phyloP scores from a whole-genome alignment of 2,797 vertebrate species.

The Alca torda region DNA sequence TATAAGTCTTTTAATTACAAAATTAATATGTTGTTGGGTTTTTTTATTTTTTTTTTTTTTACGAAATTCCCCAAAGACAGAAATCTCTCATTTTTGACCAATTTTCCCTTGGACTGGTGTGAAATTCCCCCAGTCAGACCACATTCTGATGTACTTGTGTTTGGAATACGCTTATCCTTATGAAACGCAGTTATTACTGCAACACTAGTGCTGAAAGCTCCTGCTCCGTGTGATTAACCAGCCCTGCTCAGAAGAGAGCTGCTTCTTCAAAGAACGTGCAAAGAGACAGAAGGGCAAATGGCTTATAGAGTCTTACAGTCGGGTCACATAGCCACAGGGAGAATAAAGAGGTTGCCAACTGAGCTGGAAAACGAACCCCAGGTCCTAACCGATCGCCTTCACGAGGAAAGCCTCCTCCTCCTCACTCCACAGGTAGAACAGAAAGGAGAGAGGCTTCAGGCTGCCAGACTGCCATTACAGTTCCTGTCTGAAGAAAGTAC shows the following conservation, averaged over 20 bases:
- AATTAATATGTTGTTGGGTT: too few species aligned
- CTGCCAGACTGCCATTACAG: neutral
- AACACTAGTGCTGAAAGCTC: neutral
- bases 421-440: neutral
- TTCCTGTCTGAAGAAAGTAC: neutral
- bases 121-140: neutral
- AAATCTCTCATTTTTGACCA: neutral
- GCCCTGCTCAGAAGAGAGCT: neutral
- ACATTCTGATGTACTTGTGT: neutral
- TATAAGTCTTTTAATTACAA: neutral
- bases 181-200: neutral
- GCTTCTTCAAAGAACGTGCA: neutral
- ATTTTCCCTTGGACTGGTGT: neutral
- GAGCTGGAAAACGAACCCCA: neutral
- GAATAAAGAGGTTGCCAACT: neutral
- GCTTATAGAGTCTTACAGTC: neutral
- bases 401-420: neutral
- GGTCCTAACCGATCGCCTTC: neutral
- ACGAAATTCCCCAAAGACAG: neutral
- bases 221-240: neutral
- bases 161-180: neutral
- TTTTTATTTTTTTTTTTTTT: neutral
- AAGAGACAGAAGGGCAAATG: neutral
- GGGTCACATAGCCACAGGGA: neutral
- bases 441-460: neutral